Conservation (phyloP, 2,113 vertebrate genomes). For the Nerophis lumbriciformis region DNA sequence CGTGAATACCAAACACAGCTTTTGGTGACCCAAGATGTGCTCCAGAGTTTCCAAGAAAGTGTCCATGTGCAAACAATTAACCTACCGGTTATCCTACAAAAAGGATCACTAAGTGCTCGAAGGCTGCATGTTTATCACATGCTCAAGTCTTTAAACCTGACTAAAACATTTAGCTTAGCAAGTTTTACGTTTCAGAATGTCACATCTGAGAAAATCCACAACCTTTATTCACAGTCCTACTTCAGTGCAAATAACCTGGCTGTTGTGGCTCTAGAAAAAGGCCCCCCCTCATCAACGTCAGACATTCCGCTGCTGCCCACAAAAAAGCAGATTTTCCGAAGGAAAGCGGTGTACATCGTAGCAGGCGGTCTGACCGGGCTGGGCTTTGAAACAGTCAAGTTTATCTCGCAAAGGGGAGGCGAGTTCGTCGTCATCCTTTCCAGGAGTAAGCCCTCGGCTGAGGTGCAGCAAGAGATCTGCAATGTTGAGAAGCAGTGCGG, state of each 20-base stretch:
- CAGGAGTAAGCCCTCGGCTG: constrained; percentile 59
- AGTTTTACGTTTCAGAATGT: constrained; percentile 50
- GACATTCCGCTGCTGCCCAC: constrained; percentile 61
- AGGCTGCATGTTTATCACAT: constrained; percentile 62
- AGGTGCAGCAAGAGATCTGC: constrained; percentile 68
- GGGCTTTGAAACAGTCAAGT: constrained; percentile 84
- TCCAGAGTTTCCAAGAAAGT: constrained; percentile 52
- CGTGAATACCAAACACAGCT: constrained; percentile 52
- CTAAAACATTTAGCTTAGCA: constrained; percentile 41
- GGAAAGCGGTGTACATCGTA: constrained; percentile 76
- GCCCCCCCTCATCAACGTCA: constrained; percentile 37
- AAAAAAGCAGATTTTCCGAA: constrained; percentile 66
- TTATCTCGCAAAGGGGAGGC: constrained; percentile 76
- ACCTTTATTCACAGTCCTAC: constrained; percentile 60
- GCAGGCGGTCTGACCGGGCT: constrained; percentile 79
- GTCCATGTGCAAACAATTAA: constrained; percentile 63
- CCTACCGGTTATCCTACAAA: constrained; percentile 67
- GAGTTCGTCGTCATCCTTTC: constrained; percentile 73
- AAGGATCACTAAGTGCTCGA: constrained; percentile 62
- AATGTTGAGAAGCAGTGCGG: constrained; percentile 62
- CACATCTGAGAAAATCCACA: constrained; percentile 25
- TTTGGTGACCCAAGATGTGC: constrained; percentile 31
- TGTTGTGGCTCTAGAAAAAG: constrained; percentile 57
- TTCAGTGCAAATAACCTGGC: constrained; percentile 61
- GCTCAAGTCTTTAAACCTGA: constrained; percentile 69